phyloP scores from a whole-genome alignment of 2,797 vertebrate genomes.

The Fringilla coelebs region DNA sequence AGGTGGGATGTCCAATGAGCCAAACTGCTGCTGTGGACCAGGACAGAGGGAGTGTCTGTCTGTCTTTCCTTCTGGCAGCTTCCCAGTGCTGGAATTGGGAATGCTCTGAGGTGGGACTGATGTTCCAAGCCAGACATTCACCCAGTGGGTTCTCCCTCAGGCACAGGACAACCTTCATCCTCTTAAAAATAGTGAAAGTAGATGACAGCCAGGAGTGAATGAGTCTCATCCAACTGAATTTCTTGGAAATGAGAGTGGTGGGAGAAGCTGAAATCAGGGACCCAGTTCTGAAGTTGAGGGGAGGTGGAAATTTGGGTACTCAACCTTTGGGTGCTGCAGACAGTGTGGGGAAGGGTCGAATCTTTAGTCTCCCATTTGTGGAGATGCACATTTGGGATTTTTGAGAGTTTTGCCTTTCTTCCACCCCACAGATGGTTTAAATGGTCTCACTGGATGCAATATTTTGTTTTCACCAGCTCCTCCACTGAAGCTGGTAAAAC shows the following conservation, averaged over 20 bases:
- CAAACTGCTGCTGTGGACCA: fast-evolving
- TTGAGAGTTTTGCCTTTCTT: neutral
- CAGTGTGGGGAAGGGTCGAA: fast-evolving
- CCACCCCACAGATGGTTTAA: neutral
- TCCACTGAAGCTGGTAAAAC: neutral
- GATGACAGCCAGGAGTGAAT: neutral
- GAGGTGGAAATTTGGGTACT: neutral
- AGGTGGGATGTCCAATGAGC: neutral
- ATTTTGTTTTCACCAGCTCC: neutral
- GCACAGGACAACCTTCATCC: neutral
- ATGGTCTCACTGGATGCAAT: neutral
- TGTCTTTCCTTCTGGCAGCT: neutral
- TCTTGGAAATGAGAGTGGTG: neutral
- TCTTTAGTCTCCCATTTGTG: neutral
- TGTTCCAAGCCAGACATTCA: fast-evolving
- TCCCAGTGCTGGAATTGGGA: neutral
- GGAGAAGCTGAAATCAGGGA: neutral
- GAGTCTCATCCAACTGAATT: neutral
- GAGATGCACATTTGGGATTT: neutral
- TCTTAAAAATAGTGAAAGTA: neutral
- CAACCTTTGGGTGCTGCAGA: fast-evolving
- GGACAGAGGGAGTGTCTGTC: neutral
- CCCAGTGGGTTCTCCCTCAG: neutral
- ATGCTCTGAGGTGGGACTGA: neutral
- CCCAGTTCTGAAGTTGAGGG: neutral